Conservation (phyloP, 2,888 invertebrate genomes). For the Calliopum simillimum region DNA sequence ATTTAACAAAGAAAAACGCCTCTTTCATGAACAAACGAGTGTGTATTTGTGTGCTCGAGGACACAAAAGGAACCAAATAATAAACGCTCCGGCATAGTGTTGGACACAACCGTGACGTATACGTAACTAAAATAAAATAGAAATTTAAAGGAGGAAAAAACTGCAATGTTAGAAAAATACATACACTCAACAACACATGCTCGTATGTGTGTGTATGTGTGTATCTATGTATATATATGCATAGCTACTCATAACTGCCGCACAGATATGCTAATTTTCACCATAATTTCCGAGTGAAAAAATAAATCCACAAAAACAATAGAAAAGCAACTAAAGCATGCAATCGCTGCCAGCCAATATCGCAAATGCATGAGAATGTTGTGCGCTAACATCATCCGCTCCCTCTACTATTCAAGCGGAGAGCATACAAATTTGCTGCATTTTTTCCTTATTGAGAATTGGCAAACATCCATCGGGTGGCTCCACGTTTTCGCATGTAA, state of each 20-base stretch:
- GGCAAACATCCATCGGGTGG: constrained; percentile 1
- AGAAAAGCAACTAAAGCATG: neutral
- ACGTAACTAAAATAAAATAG: constrained; percentile 26
- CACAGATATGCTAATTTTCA: constrained; percentile 60
- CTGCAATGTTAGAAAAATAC: neutral
- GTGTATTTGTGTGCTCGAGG: constrained; percentile 10
- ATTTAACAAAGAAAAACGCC: constrained; percentile 25
- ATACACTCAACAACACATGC: neutral
- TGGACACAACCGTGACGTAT: constrained; percentile 38
- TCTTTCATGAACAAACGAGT: constrained; percentile 32
- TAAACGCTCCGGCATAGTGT: neutral
- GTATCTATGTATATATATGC: constrained; percentile 44
- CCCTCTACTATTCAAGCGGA: neutral
- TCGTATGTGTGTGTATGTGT: neutral
- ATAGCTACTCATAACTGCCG: constrained; percentile 36
- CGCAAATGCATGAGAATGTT: neutral
- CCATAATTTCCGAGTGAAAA: neutral
- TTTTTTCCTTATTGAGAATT: neutral
- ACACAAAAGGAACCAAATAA: neutral
- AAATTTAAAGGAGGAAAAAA: constrained; percentile 5
- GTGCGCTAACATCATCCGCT: neutral
- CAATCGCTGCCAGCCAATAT: neutral
- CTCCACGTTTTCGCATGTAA: constrained; percentile 7
- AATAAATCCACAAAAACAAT: neutral
- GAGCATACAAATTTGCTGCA: constrained; percentile 5